phyloP scores from a whole-genome alignment of 2,888 invertebrate genomes.

The Caradrina clavipalpis region DNA sequence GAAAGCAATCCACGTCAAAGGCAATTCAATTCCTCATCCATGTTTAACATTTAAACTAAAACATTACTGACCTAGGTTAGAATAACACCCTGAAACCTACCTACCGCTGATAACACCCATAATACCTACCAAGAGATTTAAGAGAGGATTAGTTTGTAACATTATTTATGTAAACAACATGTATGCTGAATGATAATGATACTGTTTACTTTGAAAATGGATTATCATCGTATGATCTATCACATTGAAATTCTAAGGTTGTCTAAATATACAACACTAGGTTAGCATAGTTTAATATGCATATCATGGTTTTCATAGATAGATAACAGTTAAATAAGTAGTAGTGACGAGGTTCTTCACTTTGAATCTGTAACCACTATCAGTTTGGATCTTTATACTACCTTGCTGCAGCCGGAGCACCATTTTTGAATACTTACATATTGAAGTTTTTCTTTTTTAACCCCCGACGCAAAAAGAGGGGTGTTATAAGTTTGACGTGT shows the following conservation, averaged over 20 bases:
- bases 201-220: constrained; percentile 35
- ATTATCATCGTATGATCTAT: constrained; percentile 39
- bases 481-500: no score
- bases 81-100: constrained; percentile 36
- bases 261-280: constrained; percentile 35
- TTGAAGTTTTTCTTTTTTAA: no score
- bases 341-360: no score
- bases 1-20: constrained; percentile 12
- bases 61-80: constrained; percentile 51
- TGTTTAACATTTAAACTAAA: constrained; percentile 18
- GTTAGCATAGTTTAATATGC: neutral
- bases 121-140: constrained; percentile 2
- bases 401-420: no score
- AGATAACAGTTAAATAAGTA: no score
- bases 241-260: constrained; percentile 40
- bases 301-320: no score
- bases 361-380: no score
- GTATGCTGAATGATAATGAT: constrained; percentile 23
- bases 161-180: constrained; percentile 24
- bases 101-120: neutral
- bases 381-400: no score
- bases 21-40: constrained; percentile 6
- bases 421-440: no score
- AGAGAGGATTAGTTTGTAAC: constrained; percentile 18
- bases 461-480: no score